Evolutionary conservation across 2,113 vertebrate species (phyloP).

Genomic region (Machaerirhynchus nigripectus): DNA sequence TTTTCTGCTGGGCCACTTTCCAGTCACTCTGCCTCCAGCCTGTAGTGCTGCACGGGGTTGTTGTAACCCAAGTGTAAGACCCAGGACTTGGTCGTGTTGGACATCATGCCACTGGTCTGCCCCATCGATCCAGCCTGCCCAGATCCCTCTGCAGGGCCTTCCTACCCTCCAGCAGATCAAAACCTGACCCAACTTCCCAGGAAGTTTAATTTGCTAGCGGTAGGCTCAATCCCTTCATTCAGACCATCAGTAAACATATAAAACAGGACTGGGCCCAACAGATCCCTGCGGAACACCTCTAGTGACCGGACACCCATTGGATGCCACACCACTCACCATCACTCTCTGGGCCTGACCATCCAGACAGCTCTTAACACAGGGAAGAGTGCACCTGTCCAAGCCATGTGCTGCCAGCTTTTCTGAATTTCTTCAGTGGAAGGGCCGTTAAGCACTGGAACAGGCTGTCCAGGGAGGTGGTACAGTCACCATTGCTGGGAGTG

Average conservation of each 20-base stretch:
- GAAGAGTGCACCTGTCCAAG: not conserved
- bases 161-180: not conserved
- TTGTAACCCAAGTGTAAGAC: rapidly evolving
- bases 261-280: not conserved
- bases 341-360: not conserved
- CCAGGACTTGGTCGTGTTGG: not conserved
- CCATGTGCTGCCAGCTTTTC: not conserved
- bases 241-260: not conserved
- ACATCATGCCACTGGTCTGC: not conserved
- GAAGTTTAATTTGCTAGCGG: not conserved
- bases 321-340: not conserved
- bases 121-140: rapidly evolving
- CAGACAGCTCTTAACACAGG: not conserved
- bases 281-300: not conserved
- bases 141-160: no score
- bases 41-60: rapidly evolving
- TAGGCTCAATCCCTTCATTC: not conserved
- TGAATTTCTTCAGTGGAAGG: not conserved
- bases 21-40: not conserved
- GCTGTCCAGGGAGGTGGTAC: not conserved
- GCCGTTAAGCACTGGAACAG: not conserved
- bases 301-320: not conserved
- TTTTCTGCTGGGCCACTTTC: not conserved
- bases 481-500: not conserved
- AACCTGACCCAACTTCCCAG: not conserved